Percentiles rank a stretch among this genome's conserved stretches.
These are phyloP conservation scores for Branchinecta lindahli DNA, from an alignment of 1,140 invertebrate species.

Conservation along the genomic window DNA sequence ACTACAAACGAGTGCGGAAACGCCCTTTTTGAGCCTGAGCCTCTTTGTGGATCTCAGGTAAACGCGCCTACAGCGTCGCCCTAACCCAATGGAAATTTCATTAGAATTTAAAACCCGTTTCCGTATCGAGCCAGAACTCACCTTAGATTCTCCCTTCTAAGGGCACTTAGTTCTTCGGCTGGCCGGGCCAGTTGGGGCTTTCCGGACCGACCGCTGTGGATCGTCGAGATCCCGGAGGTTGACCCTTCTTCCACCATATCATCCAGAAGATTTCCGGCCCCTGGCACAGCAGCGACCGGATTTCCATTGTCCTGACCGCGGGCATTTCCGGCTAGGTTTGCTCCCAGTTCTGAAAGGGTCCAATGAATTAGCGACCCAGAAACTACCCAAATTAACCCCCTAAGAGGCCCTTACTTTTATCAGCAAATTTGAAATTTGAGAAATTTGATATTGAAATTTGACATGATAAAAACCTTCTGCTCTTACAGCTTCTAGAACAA, in stretches of 20 bases:
- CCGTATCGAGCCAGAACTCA: not conserved
- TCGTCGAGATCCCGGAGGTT: conserved; percentile 48
- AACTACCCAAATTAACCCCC: conserved; percentile 25
- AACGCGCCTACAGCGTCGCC: too few species aligned
- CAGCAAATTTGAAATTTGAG: not conserved
- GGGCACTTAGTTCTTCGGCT: not conserved
- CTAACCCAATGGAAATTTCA: too few species aligned
- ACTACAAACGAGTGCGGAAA: too few species aligned
- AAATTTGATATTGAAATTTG: not conserved
- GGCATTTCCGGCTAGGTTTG: conserved; percentile 56
- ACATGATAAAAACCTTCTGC: too few species aligned
- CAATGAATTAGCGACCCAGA: conserved; percentile 25
- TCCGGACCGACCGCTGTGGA: conserved; percentile 24
- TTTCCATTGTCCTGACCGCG: conserved; percentile 18
- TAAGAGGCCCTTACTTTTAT: conserved; percentile 15
- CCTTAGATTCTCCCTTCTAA: not conserved
- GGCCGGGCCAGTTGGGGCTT: not conserved
- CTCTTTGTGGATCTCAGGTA: too few species aligned
- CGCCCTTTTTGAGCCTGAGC: too few species aligned
- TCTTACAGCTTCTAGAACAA: too few species aligned
- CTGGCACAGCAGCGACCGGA: conserved; percentile 19
- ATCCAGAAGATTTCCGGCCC: conserved; percentile 28
- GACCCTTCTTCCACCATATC: conserved; percentile 40
- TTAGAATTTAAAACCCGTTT: too few species aligned
- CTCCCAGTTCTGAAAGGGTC: conserved; percentile 48